Evolutionary conservation across 1,140 invertebrate genomes (phyloP).

Genomic region (Caligus rogercresseyi): DNA sequence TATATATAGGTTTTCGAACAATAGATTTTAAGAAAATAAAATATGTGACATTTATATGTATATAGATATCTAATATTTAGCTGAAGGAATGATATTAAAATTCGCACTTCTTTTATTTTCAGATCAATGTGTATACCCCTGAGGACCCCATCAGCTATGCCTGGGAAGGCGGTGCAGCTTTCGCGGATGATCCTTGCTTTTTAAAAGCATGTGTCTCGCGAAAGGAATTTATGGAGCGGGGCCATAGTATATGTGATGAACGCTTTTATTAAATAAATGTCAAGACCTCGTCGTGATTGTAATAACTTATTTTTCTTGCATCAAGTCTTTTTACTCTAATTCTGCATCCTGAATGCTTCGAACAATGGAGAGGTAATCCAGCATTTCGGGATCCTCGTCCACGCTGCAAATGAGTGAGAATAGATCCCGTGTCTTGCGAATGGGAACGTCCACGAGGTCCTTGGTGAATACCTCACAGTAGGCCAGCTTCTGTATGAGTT

Average conservation of each 20-base stretch:
- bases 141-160: constrained; percentile 57
- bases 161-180: constrained; percentile 63
- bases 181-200: constrained; percentile 54
- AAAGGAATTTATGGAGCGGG: constrained; percentile 74
- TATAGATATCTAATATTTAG: no score
- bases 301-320: no score
- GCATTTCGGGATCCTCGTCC: neutral
- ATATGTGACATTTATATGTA: no score
- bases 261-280: constrained; percentile 38
- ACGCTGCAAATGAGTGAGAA: neutral
- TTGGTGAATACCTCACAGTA: neutral
- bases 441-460: neutral
- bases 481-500: neutral
- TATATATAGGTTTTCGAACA: no score
- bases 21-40: no score
- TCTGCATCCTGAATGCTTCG: neutral
- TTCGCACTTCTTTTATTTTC: no score
- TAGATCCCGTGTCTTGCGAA: neutral
- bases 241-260: constrained; percentile 45
- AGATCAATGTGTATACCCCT: constrained; percentile 23
- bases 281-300: neutral
- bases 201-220: constrained; percentile 50
- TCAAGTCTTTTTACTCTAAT: no score
- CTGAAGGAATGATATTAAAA: no score
- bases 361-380: neutral